These are phyloP conservation scores for Nannoperca obscura DNA, from an alignment of 2,797 vertebrate species.

Conservation along the genomic window DNA sequence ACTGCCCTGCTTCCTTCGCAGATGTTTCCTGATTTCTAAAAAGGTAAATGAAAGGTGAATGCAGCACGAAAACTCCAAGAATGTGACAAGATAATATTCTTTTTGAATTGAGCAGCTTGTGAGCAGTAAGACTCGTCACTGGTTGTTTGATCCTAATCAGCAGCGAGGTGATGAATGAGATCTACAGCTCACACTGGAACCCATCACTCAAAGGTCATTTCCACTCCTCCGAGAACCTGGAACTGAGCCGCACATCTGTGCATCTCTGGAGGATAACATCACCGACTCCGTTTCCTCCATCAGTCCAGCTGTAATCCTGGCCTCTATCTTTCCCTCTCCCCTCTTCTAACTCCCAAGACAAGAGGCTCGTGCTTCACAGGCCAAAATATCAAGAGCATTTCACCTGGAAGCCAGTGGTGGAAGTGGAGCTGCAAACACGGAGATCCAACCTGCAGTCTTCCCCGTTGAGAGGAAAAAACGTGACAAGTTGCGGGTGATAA, in stretches of 20 bases:
- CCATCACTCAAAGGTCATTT: conserved; percentile 47
- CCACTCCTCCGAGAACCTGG: conserved; percentile 47
- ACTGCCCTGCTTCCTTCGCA: not conserved
- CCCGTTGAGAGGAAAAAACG: not conserved
- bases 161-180: conserved; percentile 39
- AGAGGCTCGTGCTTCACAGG: not conserved
- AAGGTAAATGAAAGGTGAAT: conserved; percentile 4
- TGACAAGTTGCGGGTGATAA: conserved; percentile 8
- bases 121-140: not conserved
- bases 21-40: not conserved
- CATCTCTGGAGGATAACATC: conserved; percentile 71
- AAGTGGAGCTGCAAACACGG: too few relatives aligned
- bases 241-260: conserved; percentile 66
- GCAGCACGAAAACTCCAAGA: conserved; percentile 1
- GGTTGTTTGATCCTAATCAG: conserved; percentile 29
- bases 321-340: conserved; percentile 1
- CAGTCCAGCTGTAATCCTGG: conserved; percentile 54
- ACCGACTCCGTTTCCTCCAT: conserved; percentile 43
- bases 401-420: not conserved
- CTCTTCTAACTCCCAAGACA: conserved; percentile 5
- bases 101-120: conserved; percentile 18
- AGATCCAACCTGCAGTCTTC: not conserved
- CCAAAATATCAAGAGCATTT: not conserved
- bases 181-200: conserved; percentile 16
- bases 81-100: conserved; percentile 15